phyloP scores from a whole-genome alignment of 1,140 invertebrate genomes.

The Drosophila repletoides region DNA sequence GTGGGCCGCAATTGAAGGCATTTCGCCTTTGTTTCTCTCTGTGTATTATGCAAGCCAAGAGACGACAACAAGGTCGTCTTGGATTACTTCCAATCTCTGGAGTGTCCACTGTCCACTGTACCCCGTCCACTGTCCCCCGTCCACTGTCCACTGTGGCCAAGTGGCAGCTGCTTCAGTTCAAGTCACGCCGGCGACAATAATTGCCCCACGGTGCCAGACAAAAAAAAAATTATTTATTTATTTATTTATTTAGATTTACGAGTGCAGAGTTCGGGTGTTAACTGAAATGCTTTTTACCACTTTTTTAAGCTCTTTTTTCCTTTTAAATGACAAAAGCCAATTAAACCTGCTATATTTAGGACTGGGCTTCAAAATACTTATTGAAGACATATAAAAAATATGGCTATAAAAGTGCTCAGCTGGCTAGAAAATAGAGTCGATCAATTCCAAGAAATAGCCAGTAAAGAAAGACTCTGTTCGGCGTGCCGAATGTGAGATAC shows the following conservation, averaged over 20 bases:
- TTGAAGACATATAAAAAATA: too few species aligned
- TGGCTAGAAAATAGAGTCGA: too few species aligned
- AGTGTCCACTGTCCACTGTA: background rate
- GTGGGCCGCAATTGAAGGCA: constrained; percentile 12
- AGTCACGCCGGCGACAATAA: constrained; percentile 62
- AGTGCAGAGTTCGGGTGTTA: constrained; percentile 1
- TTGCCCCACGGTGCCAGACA: constrained; percentile 35
- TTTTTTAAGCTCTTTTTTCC: too few species aligned
- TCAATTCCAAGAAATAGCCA: too few species aligned
- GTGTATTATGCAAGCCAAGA: constrained; percentile 47
- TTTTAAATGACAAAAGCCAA: constrained; percentile 14
- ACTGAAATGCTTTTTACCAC: constrained; percentile 13
- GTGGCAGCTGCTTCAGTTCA: constrained; percentile 56
- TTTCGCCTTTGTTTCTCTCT: background rate
- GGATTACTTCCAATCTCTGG: constrained; percentile 27
- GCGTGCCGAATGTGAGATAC: too few species aligned
- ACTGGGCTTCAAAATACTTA: too few species aligned
- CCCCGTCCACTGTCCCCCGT: constrained; percentile 8
- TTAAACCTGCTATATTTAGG: constrained; percentile 9
- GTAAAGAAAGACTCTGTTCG: too few species aligned
- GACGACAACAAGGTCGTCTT: constrained; percentile 56
- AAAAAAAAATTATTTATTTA: too few species aligned
- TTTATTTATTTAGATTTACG: constrained; percentile 7
- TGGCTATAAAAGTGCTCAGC: too few species aligned
- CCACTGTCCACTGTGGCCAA: constrained; percentile 54